Conservation (phyloP, 2,113 vertebrate species). For the Cisticola juncidis region DNA sequence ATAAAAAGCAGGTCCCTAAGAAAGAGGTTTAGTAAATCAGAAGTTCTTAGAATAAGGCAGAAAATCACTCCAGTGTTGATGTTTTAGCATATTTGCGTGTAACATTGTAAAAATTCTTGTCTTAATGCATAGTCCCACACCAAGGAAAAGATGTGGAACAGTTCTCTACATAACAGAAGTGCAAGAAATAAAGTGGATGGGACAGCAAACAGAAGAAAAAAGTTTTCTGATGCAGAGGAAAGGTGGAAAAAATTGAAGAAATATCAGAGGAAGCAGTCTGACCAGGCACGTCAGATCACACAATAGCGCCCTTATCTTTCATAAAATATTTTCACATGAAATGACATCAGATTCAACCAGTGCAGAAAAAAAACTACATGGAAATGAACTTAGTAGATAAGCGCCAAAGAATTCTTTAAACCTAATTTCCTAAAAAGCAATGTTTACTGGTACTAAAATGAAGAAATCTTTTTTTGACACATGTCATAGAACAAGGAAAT, state of each 20-base stretch:
- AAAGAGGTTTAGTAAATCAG: neutral
- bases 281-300: neutral
- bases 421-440: neutral
- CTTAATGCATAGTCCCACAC: neutral
- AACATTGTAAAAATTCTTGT: neutral
- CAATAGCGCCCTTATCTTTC: neutral
- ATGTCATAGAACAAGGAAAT: neutral
- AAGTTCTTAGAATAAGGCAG: neutral
- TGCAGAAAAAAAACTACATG: neutral
- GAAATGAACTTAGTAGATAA: neutral
- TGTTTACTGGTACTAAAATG: neutral
- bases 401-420: neutral
- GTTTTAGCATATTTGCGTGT: neutral
- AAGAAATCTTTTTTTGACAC: neutral
- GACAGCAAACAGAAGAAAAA: neutral
- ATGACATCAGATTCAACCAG: neutral
- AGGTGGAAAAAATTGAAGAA: neutral
- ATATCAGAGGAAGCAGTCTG: neutral
- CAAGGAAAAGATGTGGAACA: neutral
- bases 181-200: neutral
- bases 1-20: neutral
- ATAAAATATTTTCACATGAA: neutral
- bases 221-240: neutral
- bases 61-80: neutral
- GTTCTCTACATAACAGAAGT: neutral